Conservation (phyloP, 1,140 invertebrate genomes). For the Oncopodura yosiiana region DNA sequence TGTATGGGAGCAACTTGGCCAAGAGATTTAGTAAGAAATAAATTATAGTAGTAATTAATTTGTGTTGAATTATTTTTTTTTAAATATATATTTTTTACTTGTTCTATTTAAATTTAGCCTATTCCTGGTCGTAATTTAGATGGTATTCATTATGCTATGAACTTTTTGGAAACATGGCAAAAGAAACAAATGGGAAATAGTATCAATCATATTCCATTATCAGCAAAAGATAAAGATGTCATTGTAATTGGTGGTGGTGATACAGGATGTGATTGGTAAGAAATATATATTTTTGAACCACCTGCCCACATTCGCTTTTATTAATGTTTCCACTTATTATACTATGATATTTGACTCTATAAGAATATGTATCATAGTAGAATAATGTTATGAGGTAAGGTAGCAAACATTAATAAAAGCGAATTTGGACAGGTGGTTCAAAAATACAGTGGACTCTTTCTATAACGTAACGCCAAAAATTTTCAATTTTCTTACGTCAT, state of each 20-base stretch:
- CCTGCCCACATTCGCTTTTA: no score
- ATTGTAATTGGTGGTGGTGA: conserved; percentile 97
- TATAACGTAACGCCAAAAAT: no score
- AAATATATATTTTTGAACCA: no score
- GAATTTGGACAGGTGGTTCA: no score
- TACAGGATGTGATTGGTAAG: conserved; percentile 99
- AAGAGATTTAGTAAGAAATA: conserved; percentile 56
- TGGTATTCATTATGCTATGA: conserved; percentile 96
- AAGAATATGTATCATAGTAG: no score
- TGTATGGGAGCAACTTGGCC: conserved; percentile 94
- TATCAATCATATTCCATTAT: conserved; percentile 49
- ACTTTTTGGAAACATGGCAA: conserved; percentile 83
- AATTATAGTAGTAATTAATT: conserved; percentile 42
- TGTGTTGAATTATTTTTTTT: neutral
- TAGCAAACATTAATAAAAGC: no score
- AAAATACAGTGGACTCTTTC: no score
- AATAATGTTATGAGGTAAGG: no score
- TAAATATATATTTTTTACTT: neutral
- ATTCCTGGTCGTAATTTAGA: conserved; percentile 71
- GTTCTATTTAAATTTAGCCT: conserved; percentile 40
- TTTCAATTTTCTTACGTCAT: no score
- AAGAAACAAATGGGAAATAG: conserved; percentile 77
- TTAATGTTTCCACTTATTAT: no score
- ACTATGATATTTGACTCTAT: no score
- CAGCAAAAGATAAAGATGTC: conserved; percentile 88